Percentiles rank a stretch among this genome's conserved stretches.
phyloP scores from a whole-genome alignment of 2,113 vertebrate genomes.

The Salvator merianae region DNA sequence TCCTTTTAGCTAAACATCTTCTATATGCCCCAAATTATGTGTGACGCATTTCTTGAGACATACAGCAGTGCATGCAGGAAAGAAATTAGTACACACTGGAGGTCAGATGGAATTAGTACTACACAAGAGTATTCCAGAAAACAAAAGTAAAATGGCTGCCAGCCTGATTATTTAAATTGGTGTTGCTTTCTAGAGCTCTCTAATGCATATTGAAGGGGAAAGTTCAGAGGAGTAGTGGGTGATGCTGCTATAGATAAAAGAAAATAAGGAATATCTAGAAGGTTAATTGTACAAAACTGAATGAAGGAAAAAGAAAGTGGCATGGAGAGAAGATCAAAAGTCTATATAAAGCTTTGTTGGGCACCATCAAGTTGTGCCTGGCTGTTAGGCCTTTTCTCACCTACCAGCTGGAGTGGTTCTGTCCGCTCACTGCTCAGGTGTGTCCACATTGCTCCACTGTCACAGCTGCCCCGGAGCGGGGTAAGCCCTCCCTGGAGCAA shows the following conservation, averaged over 20 bases:
- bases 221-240: neutral
- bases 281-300: neutral
- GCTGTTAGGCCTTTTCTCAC: too few species aligned
- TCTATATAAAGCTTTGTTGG: neutral
- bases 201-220: neutral
- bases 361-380: too few species aligned
- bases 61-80: neutral
- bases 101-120: neutral
- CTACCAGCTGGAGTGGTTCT: too few species aligned
- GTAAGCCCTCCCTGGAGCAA: too few species aligned
- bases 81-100: neutral
- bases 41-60: too few species aligned
- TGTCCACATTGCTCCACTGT: too few species aligned
- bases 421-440: too few species aligned
- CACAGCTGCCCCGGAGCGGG: too few species aligned
- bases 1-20: neutral
- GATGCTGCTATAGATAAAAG: too few species aligned
- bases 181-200: neutral
- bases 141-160: neutral
- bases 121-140: neutral
- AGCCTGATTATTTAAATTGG: neutral
- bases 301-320: neutral
- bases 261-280: neutral
- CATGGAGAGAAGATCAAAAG: neutral
- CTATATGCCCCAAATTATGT: neutral